A percentile compares a stretch with the other conserved stretches of the same genome.
Conservation (phyloP, 92 coral and sea anemone species). For the Paragorgia papillata region DNA sequence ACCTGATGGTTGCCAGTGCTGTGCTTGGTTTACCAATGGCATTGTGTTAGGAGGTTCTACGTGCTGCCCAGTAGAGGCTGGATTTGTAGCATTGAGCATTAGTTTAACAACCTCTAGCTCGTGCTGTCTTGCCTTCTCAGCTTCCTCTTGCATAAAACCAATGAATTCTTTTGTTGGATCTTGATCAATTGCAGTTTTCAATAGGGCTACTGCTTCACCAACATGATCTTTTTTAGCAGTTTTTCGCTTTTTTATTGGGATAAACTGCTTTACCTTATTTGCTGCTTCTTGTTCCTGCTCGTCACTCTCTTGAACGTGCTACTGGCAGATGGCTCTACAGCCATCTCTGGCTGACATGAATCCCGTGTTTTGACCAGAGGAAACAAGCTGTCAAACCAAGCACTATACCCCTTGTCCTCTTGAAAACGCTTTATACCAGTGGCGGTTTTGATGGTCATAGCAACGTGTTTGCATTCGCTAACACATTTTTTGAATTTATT, state of each 20-base stretch:
- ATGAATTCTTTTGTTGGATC: no score
- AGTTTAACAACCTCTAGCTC: no score
- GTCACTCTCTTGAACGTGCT: no score
- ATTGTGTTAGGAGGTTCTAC: no score
- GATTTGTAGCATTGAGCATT: no score
- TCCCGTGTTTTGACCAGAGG: slow-evolving; percentile 52
- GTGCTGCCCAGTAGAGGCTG: background rate
- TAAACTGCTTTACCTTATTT: slow-evolving; percentile 44
- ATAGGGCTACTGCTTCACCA: background rate
- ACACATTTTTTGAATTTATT: slow-evolving; percentile 54
- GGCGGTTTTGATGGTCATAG: no score
- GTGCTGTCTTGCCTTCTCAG: background rate
- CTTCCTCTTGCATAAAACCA: background rate
- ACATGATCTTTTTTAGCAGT: background rate
- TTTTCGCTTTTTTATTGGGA: no score
- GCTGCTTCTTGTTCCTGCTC: no score
- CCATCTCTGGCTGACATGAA: no score
- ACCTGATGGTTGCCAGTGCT: background rate
- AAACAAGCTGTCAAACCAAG: slow-evolving; percentile 42
- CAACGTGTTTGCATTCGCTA: no score
- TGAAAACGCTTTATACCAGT: no score
- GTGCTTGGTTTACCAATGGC: background rate
- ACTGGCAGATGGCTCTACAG: slow-evolving; percentile 51
- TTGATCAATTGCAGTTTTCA: background rate
- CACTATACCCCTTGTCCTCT: no score